A percentile compares a stretch with the other conserved stretches of the same genome.
These are phyloP conservation scores for Eulacestoma nigropectus DNA, from an alignment of 2,113 vertebrate species.

Conservation along the genomic window DNA sequence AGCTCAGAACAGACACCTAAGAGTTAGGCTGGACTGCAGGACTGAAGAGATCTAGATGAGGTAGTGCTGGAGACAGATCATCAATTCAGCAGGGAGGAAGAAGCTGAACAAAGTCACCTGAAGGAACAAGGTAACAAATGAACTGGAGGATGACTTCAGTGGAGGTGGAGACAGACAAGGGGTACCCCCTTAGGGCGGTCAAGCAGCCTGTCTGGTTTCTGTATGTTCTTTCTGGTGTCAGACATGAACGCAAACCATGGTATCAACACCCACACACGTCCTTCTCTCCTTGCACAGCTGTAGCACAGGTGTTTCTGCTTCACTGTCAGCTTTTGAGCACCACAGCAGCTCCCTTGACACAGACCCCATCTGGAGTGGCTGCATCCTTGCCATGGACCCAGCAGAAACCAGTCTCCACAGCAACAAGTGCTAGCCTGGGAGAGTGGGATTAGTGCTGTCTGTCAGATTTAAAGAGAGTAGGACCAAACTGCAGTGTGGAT, in stretches of 20 bases:
- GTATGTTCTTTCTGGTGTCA: background rate
- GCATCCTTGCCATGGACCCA: background rate
- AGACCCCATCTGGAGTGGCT: too few species aligned
- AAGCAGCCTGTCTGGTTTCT: background rate
- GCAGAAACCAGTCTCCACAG: background rate
- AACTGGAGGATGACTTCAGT: background rate
- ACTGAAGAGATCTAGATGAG: background rate
- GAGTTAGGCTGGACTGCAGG: background rate
- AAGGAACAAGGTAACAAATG: background rate
- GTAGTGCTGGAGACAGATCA: background rate
- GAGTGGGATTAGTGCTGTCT: background rate
- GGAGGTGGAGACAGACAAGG: background rate
- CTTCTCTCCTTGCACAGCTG: background rate
- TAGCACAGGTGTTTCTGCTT: background rate
- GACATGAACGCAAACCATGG: rapidly evolving
- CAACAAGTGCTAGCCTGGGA: background rate
- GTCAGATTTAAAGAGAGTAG: background rate
- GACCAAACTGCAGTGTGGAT: background rate
- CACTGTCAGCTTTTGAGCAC: background rate
- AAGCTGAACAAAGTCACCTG: background rate
- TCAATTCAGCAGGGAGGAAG: background rate
- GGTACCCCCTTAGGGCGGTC: background rate
- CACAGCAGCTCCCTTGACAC: background rate
- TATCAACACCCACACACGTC: rapidly evolving
- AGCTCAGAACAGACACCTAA: background rate